These are phyloP conservation scores for Caracal caracal DNA, from an alignment of 2,113 vertebrate species.

Conservation along the genomic window DNA sequence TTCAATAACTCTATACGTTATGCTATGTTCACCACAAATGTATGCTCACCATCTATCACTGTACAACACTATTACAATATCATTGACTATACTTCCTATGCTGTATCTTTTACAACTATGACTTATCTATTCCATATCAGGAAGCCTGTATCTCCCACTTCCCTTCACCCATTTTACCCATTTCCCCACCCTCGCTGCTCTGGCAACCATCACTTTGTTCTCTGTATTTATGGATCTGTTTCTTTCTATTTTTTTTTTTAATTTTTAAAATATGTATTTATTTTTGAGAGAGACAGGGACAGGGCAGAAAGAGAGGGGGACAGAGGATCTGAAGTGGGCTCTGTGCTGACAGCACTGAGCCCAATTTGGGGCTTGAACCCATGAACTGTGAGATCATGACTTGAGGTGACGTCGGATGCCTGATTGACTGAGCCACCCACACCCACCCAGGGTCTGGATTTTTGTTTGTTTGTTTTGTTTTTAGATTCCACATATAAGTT, in stretches of 20 bases:
- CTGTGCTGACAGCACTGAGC: too few species aligned
- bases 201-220: not conserved
- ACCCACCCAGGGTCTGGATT: too few species aligned
- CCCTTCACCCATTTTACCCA: not conserved
- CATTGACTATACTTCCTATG: not conserved
- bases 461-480: not conserved
- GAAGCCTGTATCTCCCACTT: not conserved
- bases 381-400: too few species aligned
- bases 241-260: not conserved
- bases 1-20: not conserved
- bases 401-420: too few species aligned
- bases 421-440: too few species aligned
- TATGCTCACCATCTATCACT: not conserved
- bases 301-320: too few species aligned
- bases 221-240: not conserved
- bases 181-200: not conserved
- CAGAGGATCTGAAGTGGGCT: too few species aligned
- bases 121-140: not conserved
- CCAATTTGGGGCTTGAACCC: too few species aligned
- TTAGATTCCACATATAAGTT: not conserved
- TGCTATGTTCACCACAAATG: not conserved
- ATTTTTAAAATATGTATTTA: too few species aligned
- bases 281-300: too few species aligned
- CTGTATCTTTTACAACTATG: not conserved
- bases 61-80: not conserved